Conservation (phyloP, 2,797 vertebrate species). For the Aulostomus chinensis region DNA sequence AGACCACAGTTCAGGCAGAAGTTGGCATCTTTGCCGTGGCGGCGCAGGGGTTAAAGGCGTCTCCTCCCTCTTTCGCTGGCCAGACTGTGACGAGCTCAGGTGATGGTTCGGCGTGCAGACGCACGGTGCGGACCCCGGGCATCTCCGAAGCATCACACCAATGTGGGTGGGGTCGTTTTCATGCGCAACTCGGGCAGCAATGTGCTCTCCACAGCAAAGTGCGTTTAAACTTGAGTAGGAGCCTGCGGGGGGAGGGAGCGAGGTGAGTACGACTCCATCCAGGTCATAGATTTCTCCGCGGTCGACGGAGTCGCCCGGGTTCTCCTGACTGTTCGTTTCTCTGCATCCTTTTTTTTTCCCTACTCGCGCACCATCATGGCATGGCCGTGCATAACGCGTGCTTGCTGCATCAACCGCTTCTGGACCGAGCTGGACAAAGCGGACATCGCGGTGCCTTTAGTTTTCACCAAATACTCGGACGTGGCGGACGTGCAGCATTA, state of each 20-base stretch:
- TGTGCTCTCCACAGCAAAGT: conserved; percentile 38
- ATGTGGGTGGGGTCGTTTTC: conserved; percentile 79
- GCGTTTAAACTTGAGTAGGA: conserved; percentile 49
- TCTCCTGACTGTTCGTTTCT: not conserved
- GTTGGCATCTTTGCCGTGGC: conserved; percentile 8
- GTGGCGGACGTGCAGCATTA: conserved; percentile 86
- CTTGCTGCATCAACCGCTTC: conserved; percentile 98
- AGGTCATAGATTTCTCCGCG: conserved; percentile 32
- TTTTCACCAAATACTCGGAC: conserved; percentile 94
- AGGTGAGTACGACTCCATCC: too few species aligned
- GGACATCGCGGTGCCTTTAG: conserved; percentile 95
- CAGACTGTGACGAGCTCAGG: conserved; percentile 81
- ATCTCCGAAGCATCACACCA: conserved; percentile 60
- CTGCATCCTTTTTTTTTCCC: conserved; percentile 7
- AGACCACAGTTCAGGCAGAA: too few species aligned
- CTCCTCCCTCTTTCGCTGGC: conserved; percentile 53
- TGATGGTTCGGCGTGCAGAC: conserved; percentile 73
- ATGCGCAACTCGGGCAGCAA: conserved; percentile 68
- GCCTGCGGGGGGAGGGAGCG: conserved; percentile 30
- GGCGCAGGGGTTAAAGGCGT: conserved; percentile 60
- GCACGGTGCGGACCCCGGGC: conserved; percentile 52
- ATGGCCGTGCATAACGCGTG: conserved; percentile 97
- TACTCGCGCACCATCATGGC: conserved; percentile 81
- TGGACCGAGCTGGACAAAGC: conserved; percentile 98
- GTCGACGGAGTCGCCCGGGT: conserved; percentile 23